A percentile compares a stretch with the other conserved stretches of the same genome.
Conservation (phyloP, 2,797 vertebrate genomes). For the Mallotus villosus region DNA sequence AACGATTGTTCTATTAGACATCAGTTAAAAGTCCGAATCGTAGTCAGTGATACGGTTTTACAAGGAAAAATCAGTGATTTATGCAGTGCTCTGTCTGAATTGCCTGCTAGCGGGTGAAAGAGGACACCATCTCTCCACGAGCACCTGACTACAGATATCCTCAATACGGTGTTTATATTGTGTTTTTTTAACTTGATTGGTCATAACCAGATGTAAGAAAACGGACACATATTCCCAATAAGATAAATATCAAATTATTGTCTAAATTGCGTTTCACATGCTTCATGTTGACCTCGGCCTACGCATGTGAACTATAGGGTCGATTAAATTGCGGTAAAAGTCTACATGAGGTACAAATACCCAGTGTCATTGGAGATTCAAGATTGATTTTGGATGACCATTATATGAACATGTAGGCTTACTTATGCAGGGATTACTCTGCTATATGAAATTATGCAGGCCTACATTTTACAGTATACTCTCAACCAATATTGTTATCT, state of each 20-base stretch:
- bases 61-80: slow-evolving; percentile 66
- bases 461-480: not conserved
- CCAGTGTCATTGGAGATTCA: too few species aligned
- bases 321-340: not conserved
- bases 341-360: not conserved
- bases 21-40: slow-evolving; percentile 21
- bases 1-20: slow-evolving; percentile 32
- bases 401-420: not conserved
- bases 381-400: not conserved
- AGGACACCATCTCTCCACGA: slow-evolving; percentile 63
- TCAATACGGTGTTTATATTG: slow-evolving; percentile 26
- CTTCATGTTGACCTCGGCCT: not conserved
- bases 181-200: slow-evolving; percentile 42
- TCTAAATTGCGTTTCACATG: not conserved
- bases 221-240: not conserved
- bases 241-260: not conserved
- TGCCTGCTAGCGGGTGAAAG: slow-evolving; percentile 73
- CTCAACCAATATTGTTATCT: too few species aligned
- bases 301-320: not conserved
- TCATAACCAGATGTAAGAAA: slow-evolving; percentile 37
- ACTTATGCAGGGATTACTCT: not conserved
- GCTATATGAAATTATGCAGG: not conserved
- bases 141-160: slow-evolving; percentile 66
- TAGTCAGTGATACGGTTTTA: slow-evolving; percentile 31
- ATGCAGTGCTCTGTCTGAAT: slow-evolving; percentile 70